phyloP scores from a whole-genome alignment of 2,797 vertebrate species.

The Aulostomus chinensis region DNA sequence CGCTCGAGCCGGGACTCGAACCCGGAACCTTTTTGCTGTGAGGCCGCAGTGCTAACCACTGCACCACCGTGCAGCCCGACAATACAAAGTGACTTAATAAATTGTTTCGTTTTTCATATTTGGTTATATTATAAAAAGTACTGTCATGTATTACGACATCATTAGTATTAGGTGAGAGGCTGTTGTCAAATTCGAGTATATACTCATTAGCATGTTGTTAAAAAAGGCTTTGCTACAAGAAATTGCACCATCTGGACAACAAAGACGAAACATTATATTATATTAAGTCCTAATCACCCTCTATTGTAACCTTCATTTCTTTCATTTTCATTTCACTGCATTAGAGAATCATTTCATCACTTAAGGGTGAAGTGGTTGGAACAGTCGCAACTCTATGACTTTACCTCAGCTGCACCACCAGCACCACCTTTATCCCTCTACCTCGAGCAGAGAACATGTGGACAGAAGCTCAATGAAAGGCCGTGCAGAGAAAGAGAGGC shows the following conservation, averaged over 20 bases:
- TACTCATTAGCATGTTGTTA: slow-evolving; percentile 1
- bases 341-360: slow-evolving; percentile 47
- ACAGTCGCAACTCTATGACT: slow-evolving; percentile 17
- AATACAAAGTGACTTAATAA: too few species aligned
- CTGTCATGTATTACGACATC: too few species aligned
- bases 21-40: too few species aligned
- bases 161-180: slow-evolving; percentile 2
- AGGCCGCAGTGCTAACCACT: too few species aligned
- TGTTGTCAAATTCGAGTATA: not conserved
- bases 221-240: slow-evolving; percentile 4
- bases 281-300: slow-evolving; percentile 34
- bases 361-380: slow-evolving; percentile 6
- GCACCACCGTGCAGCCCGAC: too few species aligned
- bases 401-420: slow-evolving; percentile 10
- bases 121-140: too few species aligned
- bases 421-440: slow-evolving; percentile 34
- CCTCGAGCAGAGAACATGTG: slow-evolving; percentile 54
- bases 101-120: too few species aligned
- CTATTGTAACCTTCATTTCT: slow-evolving; percentile 33
- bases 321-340: slow-evolving; percentile 30
- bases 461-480: slow-evolving; percentile 72
- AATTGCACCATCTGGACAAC: slow-evolving; percentile 1
- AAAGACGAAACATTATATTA: slow-evolving; percentile 20
- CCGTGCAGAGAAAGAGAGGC: slow-evolving; percentile 75
- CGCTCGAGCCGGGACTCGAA: too few species aligned